Evolutionary conservation across 2,888 invertebrate species (phyloP), one percentile per base, ranked within the genome.

Genomic region (Lutraria lutraria): DNA sequence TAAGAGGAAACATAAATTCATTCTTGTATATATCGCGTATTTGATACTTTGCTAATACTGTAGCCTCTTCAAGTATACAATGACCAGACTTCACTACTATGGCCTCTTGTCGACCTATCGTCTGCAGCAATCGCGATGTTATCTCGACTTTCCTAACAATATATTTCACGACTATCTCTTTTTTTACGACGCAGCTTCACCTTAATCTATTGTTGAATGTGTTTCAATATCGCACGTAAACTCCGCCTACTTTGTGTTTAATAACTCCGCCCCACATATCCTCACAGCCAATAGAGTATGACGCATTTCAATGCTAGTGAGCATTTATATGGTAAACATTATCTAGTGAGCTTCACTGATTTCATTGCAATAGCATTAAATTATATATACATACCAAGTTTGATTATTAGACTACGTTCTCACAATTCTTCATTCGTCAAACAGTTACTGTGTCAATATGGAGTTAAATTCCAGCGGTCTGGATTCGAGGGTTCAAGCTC

Each of bases 391-490:
- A 89, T 85, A 86, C 86, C 85, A 43, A 87, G 89, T 86, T 89
- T 86, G 89, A 89, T 88, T 92, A 88, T 80, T 87, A 89, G 43
- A 85, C 80, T 60, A 87, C 86, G 89, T 89, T 76, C 89, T 90
- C 89, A 90, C 89, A 88, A 89, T 91, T 91, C 91, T 81, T 60
- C 86, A 87, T 88, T 88, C 90, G 90, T 90, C 85, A 89, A 85
- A 88, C 89, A 92, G 90, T 88, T 89, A 43, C 85, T 88, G 91
- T 92, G 90, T 89, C 87, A 90, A 91, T 84, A 92, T 92, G 92
- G 92, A 92, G 86, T 92, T 92, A 89, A 89, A 90, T 92, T 92
- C 92, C 68, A 91, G 86, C 56, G 90, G 90, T 34, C 52, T 91
- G 63, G 92, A 92, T 72, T 85, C 83, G 31, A 85, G 85, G 60